Base-by-base conservation (phyloP, 1,140 invertebrate genomes). In the Ostrea denselamellosa region DNA sequence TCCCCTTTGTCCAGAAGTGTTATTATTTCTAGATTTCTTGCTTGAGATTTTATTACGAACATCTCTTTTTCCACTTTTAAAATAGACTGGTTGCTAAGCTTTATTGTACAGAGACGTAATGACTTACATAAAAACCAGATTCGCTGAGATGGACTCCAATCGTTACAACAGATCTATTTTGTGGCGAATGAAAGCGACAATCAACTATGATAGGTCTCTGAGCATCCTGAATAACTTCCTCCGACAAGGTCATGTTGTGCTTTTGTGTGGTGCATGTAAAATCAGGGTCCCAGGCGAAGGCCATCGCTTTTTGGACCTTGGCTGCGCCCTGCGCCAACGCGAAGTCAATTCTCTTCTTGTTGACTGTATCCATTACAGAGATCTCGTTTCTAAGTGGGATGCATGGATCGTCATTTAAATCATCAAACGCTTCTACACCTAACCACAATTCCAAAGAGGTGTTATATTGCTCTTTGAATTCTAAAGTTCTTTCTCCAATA, bases 261-360 rank as follows among this genome's bases (percentile, higher is more conserved):
- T 87, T 86, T 19, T 89, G 81, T 12, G 92, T 91, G 8, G 68
- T 90, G 84, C 93, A 93, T 0, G 90, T 92, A 83, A 90, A 93
- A 82, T 92, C 87, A 2, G 92, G 89, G 87, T 94, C 92, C 91
- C 92, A 94, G 10, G 92, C 90, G 44, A 93, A 91, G 2, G 92
- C 85, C 4, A 91, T 87, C 12, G 92, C 89, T 81, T 93, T 93
- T 52, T 92, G 90, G 7, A 91, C 89, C 14, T 51, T 52, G 10
- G 91, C 88, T 1, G 92, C 92, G 12, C 90, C 91, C 8, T 85
- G 89, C 14, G 90, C 88, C 14, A 94, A 52, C 0, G 90, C 90
- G 19, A 82, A 68, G 86, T 94, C 93, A 53, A 94, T 52, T 81
- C 93, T 89, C 10, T 82, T 83, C 82, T 92, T 92, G 12, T 54